A percentile compares a stretch with the other conserved stretches of the same genome.
Evolutionary conservation across 2,113 vertebrate species (phyloP).

Genomic region (Circaetus gallicus): DNA sequence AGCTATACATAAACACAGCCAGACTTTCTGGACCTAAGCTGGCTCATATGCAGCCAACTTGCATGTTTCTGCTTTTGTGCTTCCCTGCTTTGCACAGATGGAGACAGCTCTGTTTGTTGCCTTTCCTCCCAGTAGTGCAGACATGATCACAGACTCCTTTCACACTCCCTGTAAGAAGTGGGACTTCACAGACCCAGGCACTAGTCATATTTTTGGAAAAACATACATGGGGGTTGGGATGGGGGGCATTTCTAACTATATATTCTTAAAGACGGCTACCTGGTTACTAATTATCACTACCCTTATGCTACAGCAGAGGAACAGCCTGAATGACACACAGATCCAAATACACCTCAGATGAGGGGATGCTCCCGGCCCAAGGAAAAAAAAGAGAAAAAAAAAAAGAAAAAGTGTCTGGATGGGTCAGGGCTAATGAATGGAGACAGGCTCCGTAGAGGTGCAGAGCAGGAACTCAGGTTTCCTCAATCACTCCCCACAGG

Average conservation of each 20-base stretch:
- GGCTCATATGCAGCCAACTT: not conserved
- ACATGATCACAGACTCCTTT: not conserved
- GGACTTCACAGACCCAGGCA: not conserved
- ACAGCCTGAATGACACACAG: not conserved
- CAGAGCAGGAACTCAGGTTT: not conserved
- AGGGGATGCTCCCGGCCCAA: not conserved
- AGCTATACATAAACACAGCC: not conserved
- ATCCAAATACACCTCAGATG: not conserved
- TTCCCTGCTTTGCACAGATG: constrained; percentile 5
- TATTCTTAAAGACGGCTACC: not conserved
- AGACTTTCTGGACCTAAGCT: not conserved
- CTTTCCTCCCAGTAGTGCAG: not conserved
- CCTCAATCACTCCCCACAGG: not conserved
- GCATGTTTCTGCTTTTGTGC: not conserved
- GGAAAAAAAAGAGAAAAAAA: not conserved
- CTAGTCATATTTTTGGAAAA: not conserved
- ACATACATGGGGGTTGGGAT: not conserved
- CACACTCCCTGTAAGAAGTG: not conserved
- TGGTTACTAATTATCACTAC: not conserved
- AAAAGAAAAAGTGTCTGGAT: not conserved
- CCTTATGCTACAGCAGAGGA: not conserved
- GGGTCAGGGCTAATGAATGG: not conserved
- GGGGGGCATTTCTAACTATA: not conserved
- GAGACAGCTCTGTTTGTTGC: not conserved
- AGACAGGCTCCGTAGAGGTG: not conserved